Percentiles rank a stretch among this genome's conserved stretches.
Conservation (phyloP, 2,888 invertebrate species). For the Ectobius pallidus region DNA sequence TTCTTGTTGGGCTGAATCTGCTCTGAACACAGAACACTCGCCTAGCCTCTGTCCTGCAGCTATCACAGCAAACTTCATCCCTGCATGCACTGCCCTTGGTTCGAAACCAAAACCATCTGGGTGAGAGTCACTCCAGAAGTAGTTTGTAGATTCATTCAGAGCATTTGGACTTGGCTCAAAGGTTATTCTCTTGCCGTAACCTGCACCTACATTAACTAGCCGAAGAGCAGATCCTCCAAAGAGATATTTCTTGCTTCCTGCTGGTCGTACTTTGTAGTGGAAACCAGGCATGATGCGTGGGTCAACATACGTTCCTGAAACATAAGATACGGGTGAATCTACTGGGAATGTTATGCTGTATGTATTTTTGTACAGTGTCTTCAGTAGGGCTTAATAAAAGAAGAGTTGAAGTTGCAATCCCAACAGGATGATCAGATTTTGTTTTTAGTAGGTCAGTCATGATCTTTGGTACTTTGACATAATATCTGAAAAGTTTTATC, state of each 20-base stretch:
- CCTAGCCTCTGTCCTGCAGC: constrained; percentile 68
- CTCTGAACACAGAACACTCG: constrained; percentile 70
- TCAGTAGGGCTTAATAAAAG: no score
- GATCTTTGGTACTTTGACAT: no score
- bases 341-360: no score
- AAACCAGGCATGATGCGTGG: constrained; percentile 75
- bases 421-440: no score
- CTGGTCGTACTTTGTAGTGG: constrained; percentile 71
- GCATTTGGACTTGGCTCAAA: constrained; percentile 69
- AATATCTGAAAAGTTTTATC: no score
- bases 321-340: no score
- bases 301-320: constrained; percentile 73
- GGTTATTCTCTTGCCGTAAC: constrained; percentile 77
- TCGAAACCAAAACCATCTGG: constrained; percentile 74
- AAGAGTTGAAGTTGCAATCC: no score
- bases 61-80: constrained; percentile 68
- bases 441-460: no score
- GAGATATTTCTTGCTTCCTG: constrained; percentile 63
- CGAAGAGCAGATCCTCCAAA: constrained; percentile 69
- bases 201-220: constrained; percentile 71
- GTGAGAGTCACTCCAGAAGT: constrained; percentile 79
- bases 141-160: constrained; percentile 59
- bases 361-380: no score
- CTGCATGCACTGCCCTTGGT: constrained; percentile 68
- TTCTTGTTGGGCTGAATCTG: constrained; percentile 70